phyloP scores from a whole-genome alignment of 2,113 vertebrate species.

The Columba janthina region DNA sequence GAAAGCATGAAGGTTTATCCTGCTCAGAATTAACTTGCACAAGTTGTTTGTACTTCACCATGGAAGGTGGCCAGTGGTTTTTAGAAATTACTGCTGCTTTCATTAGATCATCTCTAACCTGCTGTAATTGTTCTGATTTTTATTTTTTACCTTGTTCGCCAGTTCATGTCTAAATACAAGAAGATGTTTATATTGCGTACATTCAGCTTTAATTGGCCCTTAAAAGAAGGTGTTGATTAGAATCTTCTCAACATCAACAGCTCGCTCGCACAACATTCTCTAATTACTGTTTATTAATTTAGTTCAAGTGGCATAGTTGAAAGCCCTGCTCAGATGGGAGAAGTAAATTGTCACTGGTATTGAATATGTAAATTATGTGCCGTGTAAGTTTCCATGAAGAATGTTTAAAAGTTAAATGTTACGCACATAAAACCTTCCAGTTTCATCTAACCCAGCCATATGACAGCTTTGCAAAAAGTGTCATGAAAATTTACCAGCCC shows the following conservation, averaged over 20 bases:
- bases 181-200: slow-evolving; percentile 88
- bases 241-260: slow-evolving; percentile 88
- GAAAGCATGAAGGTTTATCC: not conserved
- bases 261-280: slow-evolving; percentile 85
- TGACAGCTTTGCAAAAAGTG: slow-evolving; percentile 45
- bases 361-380: slow-evolving; percentile 85
- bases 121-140: slow-evolving; percentile 79
- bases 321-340: slow-evolving; percentile 85
- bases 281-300: slow-evolving; percentile 90
- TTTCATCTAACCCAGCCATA: slow-evolving; percentile 66
- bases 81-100: slow-evolving; percentile 61
- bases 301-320: slow-evolving; percentile 87
- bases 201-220: slow-evolving; percentile 86
- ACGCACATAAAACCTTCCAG: slow-evolving; percentile 67
- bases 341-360: slow-evolving; percentile 86
- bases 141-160: slow-evolving; percentile 77
- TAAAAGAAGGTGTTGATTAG: slow-evolving; percentile 89
- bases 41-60: not conserved
- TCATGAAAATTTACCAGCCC: slow-evolving; percentile 44
- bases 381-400: slow-evolving; percentile 80
- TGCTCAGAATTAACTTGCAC: slow-evolving; percentile 22
- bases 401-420: slow-evolving; percentile 82
- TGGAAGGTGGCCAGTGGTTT: slow-evolving; percentile 14
- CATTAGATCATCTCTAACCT: slow-evolving; percentile 63
- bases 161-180: slow-evolving; percentile 83